phyloP scores from a whole-genome alignment of 2,113 vertebrate genomes.

The Corythornis vintsioides region DNA sequence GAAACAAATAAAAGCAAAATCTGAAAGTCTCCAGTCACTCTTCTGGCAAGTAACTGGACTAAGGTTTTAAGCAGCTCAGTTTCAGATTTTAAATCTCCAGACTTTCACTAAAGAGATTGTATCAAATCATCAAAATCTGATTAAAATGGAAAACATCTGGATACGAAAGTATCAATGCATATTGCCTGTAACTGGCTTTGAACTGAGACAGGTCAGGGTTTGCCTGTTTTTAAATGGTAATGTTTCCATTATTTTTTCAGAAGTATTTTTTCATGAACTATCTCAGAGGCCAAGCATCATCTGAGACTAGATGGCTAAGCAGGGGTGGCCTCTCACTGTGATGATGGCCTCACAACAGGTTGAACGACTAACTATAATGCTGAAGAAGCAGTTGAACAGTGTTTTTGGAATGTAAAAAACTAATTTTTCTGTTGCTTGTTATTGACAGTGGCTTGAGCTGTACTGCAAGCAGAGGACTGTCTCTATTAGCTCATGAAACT shows the following conservation, averaged over 20 bases:
- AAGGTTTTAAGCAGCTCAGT: constrained; percentile 3
- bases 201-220: not conserved
- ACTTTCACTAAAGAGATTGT: constrained; percentile 9
- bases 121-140: constrained; percentile 31
- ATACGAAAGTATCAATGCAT: not conserved
- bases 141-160: constrained; percentile 28
- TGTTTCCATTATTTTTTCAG: not conserved
- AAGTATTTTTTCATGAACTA: not conserved
- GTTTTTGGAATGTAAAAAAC: not conserved
- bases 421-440: not conserved
- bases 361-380: not conserved
- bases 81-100: constrained; percentile 23
- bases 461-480: not conserved
- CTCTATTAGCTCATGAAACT: not conserved
- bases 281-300: not conserved
- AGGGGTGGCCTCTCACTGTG: not conserved
- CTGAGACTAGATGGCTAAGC: not conserved
- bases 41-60: not conserved
- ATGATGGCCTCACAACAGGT: not conserved
- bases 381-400: not conserved
- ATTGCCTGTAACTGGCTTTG: not conserved
- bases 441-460: not conserved
- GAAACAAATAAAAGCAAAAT: not conserved
- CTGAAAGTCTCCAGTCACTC: not conserved
- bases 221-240: not conserved